Conservation (phyloP, 2,888 invertebrate species). For the Lysandra coridon region DNA sequence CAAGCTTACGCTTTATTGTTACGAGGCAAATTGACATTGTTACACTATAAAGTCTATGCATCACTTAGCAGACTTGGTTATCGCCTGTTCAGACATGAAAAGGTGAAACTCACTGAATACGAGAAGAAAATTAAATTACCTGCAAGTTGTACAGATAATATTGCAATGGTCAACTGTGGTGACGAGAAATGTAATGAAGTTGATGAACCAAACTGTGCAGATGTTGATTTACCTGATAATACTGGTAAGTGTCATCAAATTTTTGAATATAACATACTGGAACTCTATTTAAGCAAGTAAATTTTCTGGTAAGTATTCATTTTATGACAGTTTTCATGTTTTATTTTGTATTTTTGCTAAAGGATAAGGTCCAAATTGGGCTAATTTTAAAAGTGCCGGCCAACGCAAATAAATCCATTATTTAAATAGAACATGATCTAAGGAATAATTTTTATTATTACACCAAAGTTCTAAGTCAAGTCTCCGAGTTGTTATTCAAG, state of each 20-base stretch:
- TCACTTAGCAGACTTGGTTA: slow-evolving; percentile 80
- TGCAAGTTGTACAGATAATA: background rate
- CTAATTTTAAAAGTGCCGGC: too few species aligned
- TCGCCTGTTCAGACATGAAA: slow-evolving; percentile 71
- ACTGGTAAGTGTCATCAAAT: background rate
- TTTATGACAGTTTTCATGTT: too few species aligned
- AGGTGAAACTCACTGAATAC: slow-evolving; percentile 16
- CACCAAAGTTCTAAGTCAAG: too few species aligned
- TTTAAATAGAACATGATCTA: too few species aligned
- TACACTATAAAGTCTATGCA: slow-evolving; percentile 81
- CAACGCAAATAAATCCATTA: too few species aligned
- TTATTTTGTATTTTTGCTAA: too few species aligned
- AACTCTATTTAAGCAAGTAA: too few species aligned
- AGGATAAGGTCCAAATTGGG: too few species aligned
- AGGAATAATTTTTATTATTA: too few species aligned
- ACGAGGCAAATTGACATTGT: slow-evolving; percentile 55
- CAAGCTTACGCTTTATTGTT: slow-evolving; percentile 82
- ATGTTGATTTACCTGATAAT: background rate
- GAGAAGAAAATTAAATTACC: slow-evolving; percentile 28
- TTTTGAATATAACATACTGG: background rate
- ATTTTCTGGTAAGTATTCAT: too few species aligned
- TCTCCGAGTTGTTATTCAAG: too few species aligned
- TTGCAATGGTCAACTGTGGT: background rate
- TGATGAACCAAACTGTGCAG: background rate
- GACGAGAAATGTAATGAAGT: background rate